Evolutionary conservation across 2,113 vertebrate genomes (phyloP).

Genomic region (Diphyllodes magnificus): DNA sequence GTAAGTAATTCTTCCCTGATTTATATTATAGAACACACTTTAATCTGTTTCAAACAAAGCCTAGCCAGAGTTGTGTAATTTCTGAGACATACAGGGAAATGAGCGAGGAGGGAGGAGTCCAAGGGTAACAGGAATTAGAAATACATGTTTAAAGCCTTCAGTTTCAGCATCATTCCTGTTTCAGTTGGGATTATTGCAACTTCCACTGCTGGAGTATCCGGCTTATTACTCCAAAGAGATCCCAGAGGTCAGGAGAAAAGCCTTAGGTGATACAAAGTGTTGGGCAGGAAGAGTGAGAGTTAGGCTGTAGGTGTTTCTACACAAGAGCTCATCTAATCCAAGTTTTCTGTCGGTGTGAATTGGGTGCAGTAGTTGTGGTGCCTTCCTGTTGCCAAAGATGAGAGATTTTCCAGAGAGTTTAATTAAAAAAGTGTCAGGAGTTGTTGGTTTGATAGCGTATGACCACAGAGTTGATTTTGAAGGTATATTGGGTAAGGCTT

Average conservation of each 20-base stretch:
- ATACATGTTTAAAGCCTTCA: not conserved
- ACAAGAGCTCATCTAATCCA: not conserved
- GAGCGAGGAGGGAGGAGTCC: not conserved
- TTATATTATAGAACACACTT: not conserved
- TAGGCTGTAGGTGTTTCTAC: not conserved
- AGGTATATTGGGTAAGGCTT: not conserved
- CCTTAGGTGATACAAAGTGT: not conserved
- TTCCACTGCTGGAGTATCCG: not conserved
- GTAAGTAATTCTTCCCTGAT: not conserved
- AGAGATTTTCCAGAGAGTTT: not conserved
- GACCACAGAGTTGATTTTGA: not conserved
- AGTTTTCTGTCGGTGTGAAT: not conserved
- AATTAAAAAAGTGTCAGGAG: not conserved
- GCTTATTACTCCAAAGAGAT: not conserved
- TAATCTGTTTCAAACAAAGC: not conserved
- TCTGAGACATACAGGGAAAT: not conserved
- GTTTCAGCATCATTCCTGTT: not conserved
- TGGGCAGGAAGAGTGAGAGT: not conserved
- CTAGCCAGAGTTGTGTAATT: not conserved
- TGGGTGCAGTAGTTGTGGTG: not conserved
- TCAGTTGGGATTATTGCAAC: not conserved
- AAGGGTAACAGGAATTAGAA: not conserved
- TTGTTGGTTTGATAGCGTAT: not conserved
- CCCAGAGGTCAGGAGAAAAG: not conserved
- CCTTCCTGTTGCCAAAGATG: not conserved